phyloP scores from a whole-genome alignment of 2,113 vertebrate genomes.

The Turdus rufiventris region DNA sequence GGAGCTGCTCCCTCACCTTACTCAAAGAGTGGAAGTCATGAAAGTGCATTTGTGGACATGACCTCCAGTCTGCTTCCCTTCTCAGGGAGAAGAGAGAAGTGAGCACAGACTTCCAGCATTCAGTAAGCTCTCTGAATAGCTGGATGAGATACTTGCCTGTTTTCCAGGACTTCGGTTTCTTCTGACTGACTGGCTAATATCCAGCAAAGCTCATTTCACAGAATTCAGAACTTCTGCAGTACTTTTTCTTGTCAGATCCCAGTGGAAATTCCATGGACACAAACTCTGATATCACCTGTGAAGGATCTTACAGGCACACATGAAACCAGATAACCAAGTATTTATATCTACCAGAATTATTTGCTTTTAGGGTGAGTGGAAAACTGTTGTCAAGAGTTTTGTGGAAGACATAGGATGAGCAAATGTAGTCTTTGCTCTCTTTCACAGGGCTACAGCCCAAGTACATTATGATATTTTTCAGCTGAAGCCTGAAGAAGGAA shows the following conservation, averaged over 20 bases:
- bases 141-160: neutral
- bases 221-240: neutral
- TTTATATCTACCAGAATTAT: neutral
- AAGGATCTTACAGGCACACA: neutral
- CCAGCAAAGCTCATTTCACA: neutral
- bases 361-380: neutral
- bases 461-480: neutral
- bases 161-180: neutral
- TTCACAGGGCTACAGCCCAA: neutral
- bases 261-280: neutral
- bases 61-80: neutral
- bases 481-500: constrained; percentile 1
- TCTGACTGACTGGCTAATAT: neutral
- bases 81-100: neutral
- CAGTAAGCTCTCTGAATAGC: neutral
- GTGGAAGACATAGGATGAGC: neutral
- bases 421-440: neutral
- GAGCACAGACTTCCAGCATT: neutral
- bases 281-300: neutral
- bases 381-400: neutral
- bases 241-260: neutral
- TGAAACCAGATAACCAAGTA: neutral
- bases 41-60: neutral
- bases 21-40: neutral
- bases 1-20: neutral